phyloP scores from a whole-genome alignment of 2,113 vertebrate species.

The Embiotoca jacksoni region DNA sequence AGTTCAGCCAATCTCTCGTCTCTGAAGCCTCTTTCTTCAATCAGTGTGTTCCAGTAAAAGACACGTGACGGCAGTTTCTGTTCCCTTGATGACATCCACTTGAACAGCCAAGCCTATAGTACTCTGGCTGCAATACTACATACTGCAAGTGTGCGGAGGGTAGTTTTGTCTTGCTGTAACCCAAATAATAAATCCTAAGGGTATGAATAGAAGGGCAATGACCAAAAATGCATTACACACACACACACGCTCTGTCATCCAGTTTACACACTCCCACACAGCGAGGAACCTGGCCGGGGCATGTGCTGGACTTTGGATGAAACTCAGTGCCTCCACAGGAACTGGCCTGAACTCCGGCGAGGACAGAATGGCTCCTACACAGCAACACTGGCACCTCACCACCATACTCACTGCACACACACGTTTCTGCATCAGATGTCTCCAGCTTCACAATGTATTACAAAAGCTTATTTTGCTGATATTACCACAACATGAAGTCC shows the following conservation, averaged over 20 bases:
- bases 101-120: not conserved
- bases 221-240: slow-evolving; percentile 15
- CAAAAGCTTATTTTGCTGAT: not conserved
- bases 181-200: slow-evolving; percentile 37
- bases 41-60: not conserved
- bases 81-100: not conserved
- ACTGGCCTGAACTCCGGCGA: slow-evolving; percentile 38
- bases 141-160: not conserved
- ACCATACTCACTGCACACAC: not conserved
- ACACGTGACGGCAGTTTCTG: not conserved
- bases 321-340: slow-evolving; percentile 67
- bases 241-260: slow-evolving; percentile 21
- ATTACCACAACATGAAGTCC: not conserved
- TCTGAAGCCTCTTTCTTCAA: slow-evolving; percentile 5
- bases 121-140: not conserved
- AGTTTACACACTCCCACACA: slow-evolving; percentile 53
- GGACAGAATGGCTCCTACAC: slow-evolving; percentile 54
- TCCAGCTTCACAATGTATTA: slow-evolving; percentile 24
- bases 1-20: slow-evolving; percentile 43
- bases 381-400: slow-evolving; percentile 39
- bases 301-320: slow-evolving; percentile 78
- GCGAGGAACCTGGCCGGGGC: slow-evolving; percentile 56
- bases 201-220: slow-evolving; percentile 1
- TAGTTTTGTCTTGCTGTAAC: slow-evolving; percentile 8
- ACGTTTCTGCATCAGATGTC: not conserved